Percentiles rank a stretch among this genome's conserved stretches.
phyloP scores from a whole-genome alignment of 2,113 vertebrate species.

The Rallus limicola region DNA sequence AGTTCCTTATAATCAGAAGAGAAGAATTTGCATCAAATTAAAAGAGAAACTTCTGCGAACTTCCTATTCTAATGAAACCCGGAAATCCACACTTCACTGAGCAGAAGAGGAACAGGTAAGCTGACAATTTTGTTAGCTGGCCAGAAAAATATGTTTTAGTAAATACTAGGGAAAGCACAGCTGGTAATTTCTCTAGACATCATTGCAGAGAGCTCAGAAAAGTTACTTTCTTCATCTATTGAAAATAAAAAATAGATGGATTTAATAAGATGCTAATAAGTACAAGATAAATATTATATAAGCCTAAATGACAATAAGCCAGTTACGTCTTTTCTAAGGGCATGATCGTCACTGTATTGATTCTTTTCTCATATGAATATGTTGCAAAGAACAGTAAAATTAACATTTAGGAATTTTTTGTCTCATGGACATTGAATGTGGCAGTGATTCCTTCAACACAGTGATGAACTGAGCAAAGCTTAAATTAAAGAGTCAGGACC shows the following conservation, averaged over 20 bases:
- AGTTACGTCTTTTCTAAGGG: conserved; percentile 9
- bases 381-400: neutral
- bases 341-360: neutral
- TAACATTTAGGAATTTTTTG: neutral
- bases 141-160: neutral
- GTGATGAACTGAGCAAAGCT: neutral
- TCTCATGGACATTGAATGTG: fast-evolving
- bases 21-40: neutral
- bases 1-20: neutral
- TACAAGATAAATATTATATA: neutral
- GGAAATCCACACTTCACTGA: neutral
- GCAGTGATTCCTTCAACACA: neutral
- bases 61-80: neutral
- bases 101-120: neutral
- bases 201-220: conserved; percentile 33
- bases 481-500: neutral
- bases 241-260: conserved; percentile 13
- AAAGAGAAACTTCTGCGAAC: neutral
- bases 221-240: conserved; percentile 9
- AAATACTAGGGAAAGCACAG: neutral
- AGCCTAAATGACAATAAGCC: neutral
- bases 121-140: neutral
- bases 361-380: neutral
- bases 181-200: neutral
- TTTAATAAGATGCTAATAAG: conserved; percentile 47